These are phyloP conservation scores for Lepus timidus DNA, from an alignment of 2,113 vertebrate genomes.

Conservation along the genomic window DNA sequence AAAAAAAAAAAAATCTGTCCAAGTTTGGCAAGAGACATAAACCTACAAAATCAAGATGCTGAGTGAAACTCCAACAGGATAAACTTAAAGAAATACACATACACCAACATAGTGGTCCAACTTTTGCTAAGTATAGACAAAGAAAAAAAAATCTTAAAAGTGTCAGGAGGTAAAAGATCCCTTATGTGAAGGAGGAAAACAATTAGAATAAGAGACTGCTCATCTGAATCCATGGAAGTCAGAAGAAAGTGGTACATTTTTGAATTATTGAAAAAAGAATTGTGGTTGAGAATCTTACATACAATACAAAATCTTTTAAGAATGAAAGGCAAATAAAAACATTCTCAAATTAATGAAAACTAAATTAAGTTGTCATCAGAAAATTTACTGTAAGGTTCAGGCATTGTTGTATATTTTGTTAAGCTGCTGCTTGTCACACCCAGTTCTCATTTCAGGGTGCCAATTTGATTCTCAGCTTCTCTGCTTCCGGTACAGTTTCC, in stretches of 20 bases:
- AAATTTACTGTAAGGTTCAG: too few relatives aligned
- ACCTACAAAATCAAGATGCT: neutral
- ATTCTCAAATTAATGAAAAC: neutral
- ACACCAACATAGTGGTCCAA: neutral
- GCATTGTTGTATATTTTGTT: too few relatives aligned
- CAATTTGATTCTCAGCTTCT: too few relatives aligned
- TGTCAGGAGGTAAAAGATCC: neutral
- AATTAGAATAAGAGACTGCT: neutral
- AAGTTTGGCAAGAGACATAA: neutral
- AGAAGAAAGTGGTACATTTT: neutral
- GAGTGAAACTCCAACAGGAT: neutral
- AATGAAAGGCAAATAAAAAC: neutral
- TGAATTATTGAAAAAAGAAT: neutral
- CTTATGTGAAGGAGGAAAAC: neutral
- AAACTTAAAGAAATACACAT: neutral
- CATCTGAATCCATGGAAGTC: neutral
- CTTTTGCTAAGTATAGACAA: neutral
- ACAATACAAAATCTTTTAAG: neutral
- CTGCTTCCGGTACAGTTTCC: too few relatives aligned
- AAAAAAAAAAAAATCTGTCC: neutral
- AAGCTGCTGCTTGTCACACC: too few relatives aligned
- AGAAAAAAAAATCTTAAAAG: neutral
- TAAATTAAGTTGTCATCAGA: neutral
- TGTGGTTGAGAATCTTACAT: neutral
- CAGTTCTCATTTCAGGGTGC: too few relatives aligned